Evolutionary conservation across 2,888 invertebrate species (phyloP).

Genomic region (Cerastis leucographa): DNA sequence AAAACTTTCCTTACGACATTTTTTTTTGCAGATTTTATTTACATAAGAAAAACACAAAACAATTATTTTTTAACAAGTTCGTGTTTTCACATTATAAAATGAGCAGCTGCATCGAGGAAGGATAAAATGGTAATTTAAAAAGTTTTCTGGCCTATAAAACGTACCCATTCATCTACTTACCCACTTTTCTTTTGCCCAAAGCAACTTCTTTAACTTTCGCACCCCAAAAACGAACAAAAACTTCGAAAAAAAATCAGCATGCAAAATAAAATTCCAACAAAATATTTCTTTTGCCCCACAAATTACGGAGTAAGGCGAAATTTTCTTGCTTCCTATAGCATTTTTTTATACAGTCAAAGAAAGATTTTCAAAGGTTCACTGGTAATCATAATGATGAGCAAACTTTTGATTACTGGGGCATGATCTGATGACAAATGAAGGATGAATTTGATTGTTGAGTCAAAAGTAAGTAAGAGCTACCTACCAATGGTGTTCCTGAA

Average conservation of each 20-base stretch:
- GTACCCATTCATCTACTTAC: not conserved
- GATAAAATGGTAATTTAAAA: not conserved
- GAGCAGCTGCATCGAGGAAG: not conserved
- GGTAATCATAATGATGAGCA: conserved; percentile 25
- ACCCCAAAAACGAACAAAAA: not conserved
- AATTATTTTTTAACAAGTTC: not conserved
- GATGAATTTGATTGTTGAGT: conserved; percentile 9
- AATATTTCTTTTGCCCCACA: conserved; percentile 28
- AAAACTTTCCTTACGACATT: no score
- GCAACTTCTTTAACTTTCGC: conserved; percentile 1
- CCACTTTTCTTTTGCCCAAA: not conserved
- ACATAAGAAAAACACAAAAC: not conserved
- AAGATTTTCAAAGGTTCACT: conserved; percentile 21
- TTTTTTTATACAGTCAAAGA: conserved; percentile 25
- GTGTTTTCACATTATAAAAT: not conserved
- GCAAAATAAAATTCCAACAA: conserved; percentile 14
- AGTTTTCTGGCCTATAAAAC: not conserved
- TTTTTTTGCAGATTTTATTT: not conserved
- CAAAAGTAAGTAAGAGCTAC: not conserved
- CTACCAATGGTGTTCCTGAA: not conserved
- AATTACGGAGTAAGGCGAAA: conserved; percentile 15
- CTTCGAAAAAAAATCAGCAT: conserved; percentile 16
- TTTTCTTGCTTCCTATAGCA: conserved; percentile 14
- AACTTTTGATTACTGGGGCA: conserved; percentile 27
- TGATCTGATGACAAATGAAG: conserved; percentile 32